A percentile compares a stretch with the other conserved stretches of the same genome.
Evolutionary conservation across 1,140 invertebrate genomes (phyloP).

Genomic region (Aphis gossypii): DNA sequence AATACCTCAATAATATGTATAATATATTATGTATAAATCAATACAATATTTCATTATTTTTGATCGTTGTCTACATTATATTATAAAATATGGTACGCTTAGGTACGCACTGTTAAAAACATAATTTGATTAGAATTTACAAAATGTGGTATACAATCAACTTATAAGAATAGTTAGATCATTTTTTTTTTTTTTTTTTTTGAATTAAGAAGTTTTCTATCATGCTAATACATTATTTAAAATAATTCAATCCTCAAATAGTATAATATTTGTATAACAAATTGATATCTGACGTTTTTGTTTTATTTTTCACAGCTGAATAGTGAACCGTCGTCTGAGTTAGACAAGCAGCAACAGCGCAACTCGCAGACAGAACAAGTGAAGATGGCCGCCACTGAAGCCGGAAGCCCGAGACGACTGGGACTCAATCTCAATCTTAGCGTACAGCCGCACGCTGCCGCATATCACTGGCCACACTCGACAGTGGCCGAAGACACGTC

Average conservation of each 20-base stretch:
- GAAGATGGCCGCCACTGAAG: slow-evolving; percentile 51
- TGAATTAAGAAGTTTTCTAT: too few relatives aligned
- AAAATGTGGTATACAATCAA: not conserved
- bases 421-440: slow-evolving; percentile 42
- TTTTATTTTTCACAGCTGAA: slow-evolving; percentile 24
- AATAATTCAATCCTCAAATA: not conserved
- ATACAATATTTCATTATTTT: not conserved
- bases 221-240: too few relatives aligned
- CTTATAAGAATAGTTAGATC: too few relatives aligned
- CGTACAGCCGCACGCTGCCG: slow-evolving; percentile 27
- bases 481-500: slow-evolving; percentile 38
- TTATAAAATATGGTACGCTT: too few relatives aligned
- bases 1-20: not conserved
- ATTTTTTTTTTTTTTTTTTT: too few relatives aligned
- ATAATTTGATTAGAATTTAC: not conserved
- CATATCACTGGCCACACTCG: slow-evolving; percentile 46
- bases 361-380: not conserved
- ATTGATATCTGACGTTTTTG: not conserved
- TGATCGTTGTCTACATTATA: not conserved
- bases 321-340: slow-evolving; percentile 46
- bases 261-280: not conserved
- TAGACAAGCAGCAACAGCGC: slow-evolving; percentile 25
- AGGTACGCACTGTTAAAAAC: not conserved
- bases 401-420: slow-evolving; percentile 30
- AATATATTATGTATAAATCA: not conserved